Percentiles rank a stretch among this genome's conserved stretches.
Evolutionary conservation across 2,113 vertebrate genomes (phyloP).

Genomic region (Nerophis lumbriciformis): DNA sequence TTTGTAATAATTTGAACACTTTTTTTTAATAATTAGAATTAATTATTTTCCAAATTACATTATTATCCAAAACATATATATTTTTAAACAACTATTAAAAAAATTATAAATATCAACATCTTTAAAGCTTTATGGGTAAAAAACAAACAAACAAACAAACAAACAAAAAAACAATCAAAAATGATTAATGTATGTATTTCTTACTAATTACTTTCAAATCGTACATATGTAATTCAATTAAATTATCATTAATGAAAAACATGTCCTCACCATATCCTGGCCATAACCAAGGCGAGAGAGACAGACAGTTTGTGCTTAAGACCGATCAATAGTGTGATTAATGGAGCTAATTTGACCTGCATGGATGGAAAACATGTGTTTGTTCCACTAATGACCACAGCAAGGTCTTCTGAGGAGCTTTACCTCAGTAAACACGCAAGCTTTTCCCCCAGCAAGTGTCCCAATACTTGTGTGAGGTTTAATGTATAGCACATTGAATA

Average conservation of each 20-base stretch:
- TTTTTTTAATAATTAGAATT: too few species aligned
- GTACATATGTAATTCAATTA: too few species aligned
- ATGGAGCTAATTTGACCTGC: slow-evolving; percentile 69
- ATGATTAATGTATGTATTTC: too few species aligned
- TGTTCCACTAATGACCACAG: slow-evolving; percentile 49
- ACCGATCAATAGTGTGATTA: slow-evolving; percentile 71
- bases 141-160: slow-evolving; percentile 40
- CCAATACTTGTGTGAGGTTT: too few species aligned
- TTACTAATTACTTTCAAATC: too few species aligned
- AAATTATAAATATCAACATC: too few species aligned
- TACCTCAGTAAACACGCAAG: not conserved
- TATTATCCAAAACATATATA: too few species aligned
- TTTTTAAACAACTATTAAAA: too few species aligned
- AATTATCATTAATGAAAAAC: slow-evolving; percentile 10
- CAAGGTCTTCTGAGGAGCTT: not conserved
- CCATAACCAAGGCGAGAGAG: slow-evolving; percentile 16
- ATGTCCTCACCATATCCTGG: slow-evolving; percentile 23
- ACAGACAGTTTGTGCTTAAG: slow-evolving; percentile 19
- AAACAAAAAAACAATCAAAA: slow-evolving; percentile 17
- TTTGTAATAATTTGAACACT: too few species aligned
- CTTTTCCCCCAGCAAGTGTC: not conserved
- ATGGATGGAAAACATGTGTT: slow-evolving; percentile 47
- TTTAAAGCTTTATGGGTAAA: too few species aligned
- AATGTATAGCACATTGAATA: too few species aligned
- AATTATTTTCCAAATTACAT: too few species aligned